Percentiles rank a stretch among this genome's conserved stretches.
Evolutionary conservation across 2,113 vertebrate genomes (phyloP).

Genomic region (Sinocyclocheilus grahami): DNA sequence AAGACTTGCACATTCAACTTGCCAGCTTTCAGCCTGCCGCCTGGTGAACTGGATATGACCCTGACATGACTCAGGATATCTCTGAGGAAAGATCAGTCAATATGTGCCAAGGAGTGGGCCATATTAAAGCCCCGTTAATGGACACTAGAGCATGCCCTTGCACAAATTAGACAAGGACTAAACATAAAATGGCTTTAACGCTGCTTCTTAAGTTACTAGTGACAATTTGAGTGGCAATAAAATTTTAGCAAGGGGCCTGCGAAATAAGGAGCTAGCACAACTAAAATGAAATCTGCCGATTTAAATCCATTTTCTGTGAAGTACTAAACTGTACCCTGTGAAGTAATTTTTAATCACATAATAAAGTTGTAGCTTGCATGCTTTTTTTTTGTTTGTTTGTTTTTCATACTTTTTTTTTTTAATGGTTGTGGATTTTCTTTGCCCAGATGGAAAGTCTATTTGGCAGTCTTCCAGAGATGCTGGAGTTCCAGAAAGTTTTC

Average conservation of each 20-base stretch:
- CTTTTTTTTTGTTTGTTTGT: not conserved
- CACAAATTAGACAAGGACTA: slow-evolving; percentile 54
- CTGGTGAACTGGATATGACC: slow-evolving; percentile 53
- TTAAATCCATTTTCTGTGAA: not conserved
- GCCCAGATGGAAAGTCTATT: slow-evolving; percentile 96
- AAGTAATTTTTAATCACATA: not conserved
- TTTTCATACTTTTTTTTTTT: not conserved
- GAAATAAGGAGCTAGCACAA: not conserved
- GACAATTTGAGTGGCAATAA: not conserved
- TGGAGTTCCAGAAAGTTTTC: slow-evolving; percentile 97
- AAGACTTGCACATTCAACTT: slow-evolving; percentile 43
- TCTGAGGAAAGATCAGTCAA: slow-evolving; percentile 60
- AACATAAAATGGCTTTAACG: slow-evolving; percentile 14
- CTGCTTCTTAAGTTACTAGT: slow-evolving; percentile 17
- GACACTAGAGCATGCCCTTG: slow-evolving; percentile 56
- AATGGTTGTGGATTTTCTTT: not conserved
- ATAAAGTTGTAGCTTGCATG: not conserved
- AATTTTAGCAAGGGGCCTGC: not conserved
- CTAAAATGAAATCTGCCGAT: not conserved
- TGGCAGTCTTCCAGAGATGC: slow-evolving; percentile 95
- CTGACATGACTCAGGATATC: slow-evolving; percentile 46
- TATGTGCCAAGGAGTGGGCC: slow-evolving; percentile 59
- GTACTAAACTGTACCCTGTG: not conserved
- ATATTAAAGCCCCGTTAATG: slow-evolving; percentile 70
- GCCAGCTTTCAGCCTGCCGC: slow-evolving; percentile 23